These are phyloP conservation scores for Lasioglossum calceatum DNA, from an alignment of 2,888 invertebrate species.

Conservation along the genomic window DNA sequence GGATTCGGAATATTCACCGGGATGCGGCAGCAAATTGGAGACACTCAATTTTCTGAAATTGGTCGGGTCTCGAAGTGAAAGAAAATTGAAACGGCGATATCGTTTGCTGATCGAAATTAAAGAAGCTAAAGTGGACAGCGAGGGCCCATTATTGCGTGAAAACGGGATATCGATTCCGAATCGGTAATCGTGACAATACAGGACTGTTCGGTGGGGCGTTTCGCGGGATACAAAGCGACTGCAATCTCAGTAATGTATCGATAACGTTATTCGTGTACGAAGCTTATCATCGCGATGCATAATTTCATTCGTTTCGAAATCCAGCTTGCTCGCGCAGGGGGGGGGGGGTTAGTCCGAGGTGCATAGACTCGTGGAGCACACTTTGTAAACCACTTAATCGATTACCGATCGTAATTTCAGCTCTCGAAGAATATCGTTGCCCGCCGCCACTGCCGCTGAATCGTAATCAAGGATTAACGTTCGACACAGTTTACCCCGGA, in stretches of 20 bases:
- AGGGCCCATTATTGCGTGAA: background rate
- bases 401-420: conserved; percentile 71
- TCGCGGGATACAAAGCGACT: conserved; percentile 32
- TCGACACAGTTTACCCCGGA: conserved; percentile 4
- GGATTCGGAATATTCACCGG: background rate
- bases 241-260: conserved; percentile 45
- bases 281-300: conserved; percentile 47
- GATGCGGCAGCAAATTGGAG: background rate
- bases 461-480: conserved; percentile 30
- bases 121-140: background rate
- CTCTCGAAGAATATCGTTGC: conserved; percentile 36
- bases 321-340: background rate
- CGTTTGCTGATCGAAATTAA: background rate
- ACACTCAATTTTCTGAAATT: background rate
- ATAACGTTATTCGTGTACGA: conserved; percentile 42
- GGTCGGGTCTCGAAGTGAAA: background rate
- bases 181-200: conserved; percentile 18
- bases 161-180: background rate
- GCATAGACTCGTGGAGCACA: conserved; percentile 37
- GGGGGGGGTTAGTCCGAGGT: background rate
- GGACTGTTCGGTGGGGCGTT: background rate
- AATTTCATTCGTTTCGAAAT: conserved; percentile 60
- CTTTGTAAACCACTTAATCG: conserved; percentile 63
- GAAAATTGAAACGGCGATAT: background rate
- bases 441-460: conserved; percentile 21